A percentile compares a stretch with the other conserved stretches of the same genome.
Conservation (phyloP, 2,113 vertebrate species). For the Lipophrys pholis region DNA sequence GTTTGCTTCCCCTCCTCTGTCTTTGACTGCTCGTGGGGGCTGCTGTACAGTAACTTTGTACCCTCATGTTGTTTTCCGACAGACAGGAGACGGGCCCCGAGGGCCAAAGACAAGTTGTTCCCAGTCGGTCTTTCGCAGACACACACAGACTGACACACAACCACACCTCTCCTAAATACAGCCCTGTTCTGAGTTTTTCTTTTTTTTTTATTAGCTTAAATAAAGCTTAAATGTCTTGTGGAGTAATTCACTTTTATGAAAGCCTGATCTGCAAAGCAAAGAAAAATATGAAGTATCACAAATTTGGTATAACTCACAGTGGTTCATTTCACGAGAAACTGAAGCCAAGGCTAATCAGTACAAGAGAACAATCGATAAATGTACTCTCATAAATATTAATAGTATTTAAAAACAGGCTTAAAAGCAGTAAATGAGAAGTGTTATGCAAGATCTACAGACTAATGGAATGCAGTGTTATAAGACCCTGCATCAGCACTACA, state of each 20-base stretch:
- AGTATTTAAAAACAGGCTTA: conserved; percentile 38
- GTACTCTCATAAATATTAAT: conserved; percentile 21
- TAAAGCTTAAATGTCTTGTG: conserved; percentile 18
- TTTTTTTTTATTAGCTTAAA: conserved; percentile 21
- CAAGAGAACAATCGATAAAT: conserved; percentile 12
- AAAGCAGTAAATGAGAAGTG: conserved; percentile 15
- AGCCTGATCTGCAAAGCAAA: neutral
- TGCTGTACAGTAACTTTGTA: conserved; percentile 41
- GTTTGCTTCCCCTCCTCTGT: conserved; percentile 36
- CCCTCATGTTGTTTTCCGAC: conserved; percentile 38
- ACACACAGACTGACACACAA: conserved; percentile 10
- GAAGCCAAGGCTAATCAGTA: conserved; percentile 2
- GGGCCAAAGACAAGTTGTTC: conserved; percentile 66
- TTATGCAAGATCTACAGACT: conserved; percentile 40
- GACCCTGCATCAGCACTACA: conserved; percentile 45
- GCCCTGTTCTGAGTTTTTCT: conserved; percentile 29
- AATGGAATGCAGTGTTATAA: conserved; percentile 48
- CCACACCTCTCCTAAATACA: conserved; percentile 41
- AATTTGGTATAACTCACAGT: conserved; percentile 13
- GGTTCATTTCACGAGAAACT: conserved; percentile 7
- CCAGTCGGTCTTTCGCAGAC: conserved; percentile 28
- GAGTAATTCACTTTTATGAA: conserved; percentile 6
- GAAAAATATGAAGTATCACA: neutral
- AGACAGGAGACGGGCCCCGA: conserved; percentile 61
- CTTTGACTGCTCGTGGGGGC: conserved; percentile 28